These are phyloP conservation scores for Hydrotaea diabolus DNA, from an alignment of 2,888 invertebrate genomes.

Conservation along the genomic window DNA sequence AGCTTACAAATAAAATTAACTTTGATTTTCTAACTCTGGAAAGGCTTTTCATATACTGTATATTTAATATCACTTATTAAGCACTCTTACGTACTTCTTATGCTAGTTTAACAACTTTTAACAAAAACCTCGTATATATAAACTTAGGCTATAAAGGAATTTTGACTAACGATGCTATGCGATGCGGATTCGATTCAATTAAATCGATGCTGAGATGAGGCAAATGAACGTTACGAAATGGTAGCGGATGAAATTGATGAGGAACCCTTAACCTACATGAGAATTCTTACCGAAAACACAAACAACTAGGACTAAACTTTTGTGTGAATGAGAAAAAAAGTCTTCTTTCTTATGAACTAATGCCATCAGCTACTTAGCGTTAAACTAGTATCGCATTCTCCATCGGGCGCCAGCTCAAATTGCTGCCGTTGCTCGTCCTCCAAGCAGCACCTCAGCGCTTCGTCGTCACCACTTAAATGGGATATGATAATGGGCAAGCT, in stretches of 20 bases:
- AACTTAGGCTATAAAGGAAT: background rate
- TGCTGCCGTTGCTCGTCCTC: slow-evolving; percentile 36
- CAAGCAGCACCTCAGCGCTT: slow-evolving; percentile 70
- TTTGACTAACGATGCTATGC: background rate
- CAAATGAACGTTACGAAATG: background rate
- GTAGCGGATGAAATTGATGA: background rate
- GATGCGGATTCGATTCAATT: background rate
- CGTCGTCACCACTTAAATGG: slow-evolving; percentile 90
- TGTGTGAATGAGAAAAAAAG: background rate
- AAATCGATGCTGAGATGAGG: no score
- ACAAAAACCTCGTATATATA: slow-evolving; percentile 13
- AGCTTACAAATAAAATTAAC: no score
- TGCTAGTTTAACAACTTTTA: background rate
- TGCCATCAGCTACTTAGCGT: slow-evolving; percentile 1
- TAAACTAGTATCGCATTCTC: slow-evolving; percentile 35
- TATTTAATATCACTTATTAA: background rate
- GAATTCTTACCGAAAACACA: background rate
- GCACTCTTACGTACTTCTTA: no score
- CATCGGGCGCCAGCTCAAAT: background rate
- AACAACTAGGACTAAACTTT: slow-evolving; percentile 35
- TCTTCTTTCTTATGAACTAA: background rate
- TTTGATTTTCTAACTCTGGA: background rate
- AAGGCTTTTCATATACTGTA: background rate
- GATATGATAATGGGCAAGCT: slow-evolving; percentile 92
- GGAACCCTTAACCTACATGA: slow-evolving; percentile 59